Conservation (phyloP, 2,797 vertebrate species). For the Neosalanx taihuensis region DNA sequence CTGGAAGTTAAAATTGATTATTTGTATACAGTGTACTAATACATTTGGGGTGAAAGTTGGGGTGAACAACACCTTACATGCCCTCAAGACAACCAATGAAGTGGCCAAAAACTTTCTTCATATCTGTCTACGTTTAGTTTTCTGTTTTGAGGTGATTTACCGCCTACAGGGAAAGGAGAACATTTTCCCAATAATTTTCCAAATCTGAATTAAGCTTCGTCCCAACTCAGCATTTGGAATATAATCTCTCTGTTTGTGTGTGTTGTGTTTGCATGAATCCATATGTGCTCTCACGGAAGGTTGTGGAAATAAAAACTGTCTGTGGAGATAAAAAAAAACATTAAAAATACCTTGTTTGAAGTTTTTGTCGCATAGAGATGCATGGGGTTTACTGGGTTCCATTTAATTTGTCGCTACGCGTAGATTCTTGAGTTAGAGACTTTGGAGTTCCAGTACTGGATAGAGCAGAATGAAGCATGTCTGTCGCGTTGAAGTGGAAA, state of each 20-base stretch:
- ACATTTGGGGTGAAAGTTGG: too few species aligned
- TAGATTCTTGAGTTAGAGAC: too few species aligned
- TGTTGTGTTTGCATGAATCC: slow-evolving; percentile 65
- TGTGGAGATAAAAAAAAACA: slow-evolving; percentile 19
- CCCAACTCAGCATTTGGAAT: slow-evolving; percentile 24
- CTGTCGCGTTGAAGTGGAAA: too few species aligned
- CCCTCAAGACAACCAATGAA: neutral
- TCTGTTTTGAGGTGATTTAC: slow-evolving; percentile 1
- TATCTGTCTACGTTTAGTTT: neutral
- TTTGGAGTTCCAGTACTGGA: too few species aligned
- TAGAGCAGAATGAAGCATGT: too few species aligned
- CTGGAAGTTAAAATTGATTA: slow-evolving; percentile 12
- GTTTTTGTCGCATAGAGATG: slow-evolving; percentile 7
- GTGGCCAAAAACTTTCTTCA: neutral
- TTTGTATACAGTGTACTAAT: slow-evolving; percentile 21
- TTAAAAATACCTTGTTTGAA: neutral
- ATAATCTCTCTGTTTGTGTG: slow-evolving; percentile 12
- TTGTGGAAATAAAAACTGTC: slow-evolving; percentile 66
- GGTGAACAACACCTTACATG: neutral
- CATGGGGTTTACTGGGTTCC: neutral
- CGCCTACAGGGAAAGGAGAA: neutral
- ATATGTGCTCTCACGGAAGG: slow-evolving; percentile 53
- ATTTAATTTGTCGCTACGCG: neutral
- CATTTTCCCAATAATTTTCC: neutral
- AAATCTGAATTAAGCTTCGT: slow-evolving; percentile 5